Conservation (phyloP, 2,888 invertebrate genomes). For the Clostera curtula region DNA sequence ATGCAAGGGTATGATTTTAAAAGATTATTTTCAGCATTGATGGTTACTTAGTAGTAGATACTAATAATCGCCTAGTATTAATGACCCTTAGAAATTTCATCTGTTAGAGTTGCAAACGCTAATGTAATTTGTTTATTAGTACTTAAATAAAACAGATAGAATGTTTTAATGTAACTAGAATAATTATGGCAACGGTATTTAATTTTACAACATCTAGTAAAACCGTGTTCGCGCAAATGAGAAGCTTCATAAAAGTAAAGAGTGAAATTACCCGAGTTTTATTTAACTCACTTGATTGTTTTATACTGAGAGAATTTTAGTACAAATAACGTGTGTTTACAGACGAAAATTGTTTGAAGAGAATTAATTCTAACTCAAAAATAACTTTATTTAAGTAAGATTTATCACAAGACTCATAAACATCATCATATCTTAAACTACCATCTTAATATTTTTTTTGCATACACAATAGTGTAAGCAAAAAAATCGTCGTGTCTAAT, state of each 20-base stretch:
- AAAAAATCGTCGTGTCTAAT: too few relatives aligned
- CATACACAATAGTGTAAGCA: too few relatives aligned
- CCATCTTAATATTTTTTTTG: conserved; percentile 16
- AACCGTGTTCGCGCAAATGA: conserved; percentile 36
- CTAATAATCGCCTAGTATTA: too few relatives aligned
- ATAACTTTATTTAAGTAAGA: too few relatives aligned
- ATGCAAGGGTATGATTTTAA: too few relatives aligned
- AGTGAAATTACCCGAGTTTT: conserved; percentile 39
- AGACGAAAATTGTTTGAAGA: too few relatives aligned
- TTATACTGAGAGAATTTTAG: conserved; percentile 4
- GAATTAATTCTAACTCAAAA: too few relatives aligned
- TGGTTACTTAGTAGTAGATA: too few relatives aligned
- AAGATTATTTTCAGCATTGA: too few relatives aligned
- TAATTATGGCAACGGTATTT: conserved; percentile 36
- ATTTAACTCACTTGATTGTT: conserved; percentile 28
- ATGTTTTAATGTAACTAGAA: conserved; percentile 16
- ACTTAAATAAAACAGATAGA: conserved; percentile 6
- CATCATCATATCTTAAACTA: too few relatives aligned
- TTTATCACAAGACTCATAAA: too few relatives aligned
- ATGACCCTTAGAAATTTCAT: too few relatives aligned
- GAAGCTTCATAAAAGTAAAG: conserved; percentile 50
- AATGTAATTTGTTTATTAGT: conserved; percentile 4
- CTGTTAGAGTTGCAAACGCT: conserved; percentile 4
- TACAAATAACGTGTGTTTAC: neutral
- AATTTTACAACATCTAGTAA: conserved; percentile 37